Percentiles rank a stretch among this genome's conserved stretches.
These are phyloP conservation scores for Ctenopoma kingsleyae DNA, from an alignment of 2,797 vertebrate species.

Conservation along the genomic window DNA sequence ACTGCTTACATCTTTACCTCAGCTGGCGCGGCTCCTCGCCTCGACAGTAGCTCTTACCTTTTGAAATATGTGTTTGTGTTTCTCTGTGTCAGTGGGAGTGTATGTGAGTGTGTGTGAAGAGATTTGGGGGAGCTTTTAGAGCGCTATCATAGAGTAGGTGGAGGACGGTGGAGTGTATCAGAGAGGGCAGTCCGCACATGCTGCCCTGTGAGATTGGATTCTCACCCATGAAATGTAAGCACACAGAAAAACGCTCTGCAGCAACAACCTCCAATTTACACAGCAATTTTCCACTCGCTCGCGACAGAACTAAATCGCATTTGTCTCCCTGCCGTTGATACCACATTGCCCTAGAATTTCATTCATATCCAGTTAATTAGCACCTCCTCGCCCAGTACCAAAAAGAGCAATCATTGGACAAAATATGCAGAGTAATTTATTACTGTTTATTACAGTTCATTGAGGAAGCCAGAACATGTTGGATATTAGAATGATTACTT, in stretches of 20 bases:
- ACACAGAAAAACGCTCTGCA: constrained; percentile 72
- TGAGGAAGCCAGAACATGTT: constrained; percentile 65
- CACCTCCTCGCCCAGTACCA: constrained; percentile 66
- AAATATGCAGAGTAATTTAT: constrained; percentile 77
- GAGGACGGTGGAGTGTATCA: constrained; percentile 75
- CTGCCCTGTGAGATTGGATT: constrained; percentile 82
- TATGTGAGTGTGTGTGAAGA: constrained; percentile 56
- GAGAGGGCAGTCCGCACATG: constrained; percentile 73
- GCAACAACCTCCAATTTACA: constrained; percentile 83
- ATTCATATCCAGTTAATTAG: constrained; percentile 82
- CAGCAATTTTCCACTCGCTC: constrained; percentile 81
- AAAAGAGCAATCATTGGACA: constrained; percentile 75
- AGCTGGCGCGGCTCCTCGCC: constrained; percentile 32
- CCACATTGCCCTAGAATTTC: constrained; percentile 65
- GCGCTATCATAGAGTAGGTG: constrained; percentile 81
- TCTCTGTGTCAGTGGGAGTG: constrained; percentile 55
- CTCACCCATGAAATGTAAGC: constrained; percentile 84
- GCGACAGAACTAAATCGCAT: constrained; percentile 74
- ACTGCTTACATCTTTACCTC: constrained; percentile 54
- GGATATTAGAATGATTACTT: constrained; percentile 76
- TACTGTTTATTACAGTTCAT: constrained; percentile 77
- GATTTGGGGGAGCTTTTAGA: constrained; percentile 76
- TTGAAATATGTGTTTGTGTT: constrained; percentile 71
- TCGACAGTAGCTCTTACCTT: constrained; percentile 63
- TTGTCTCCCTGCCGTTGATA: constrained; percentile 74